phyloP scores from a whole-genome alignment of 2,113 vertebrate genomes.

The Cyanoderma ruficeps region DNA sequence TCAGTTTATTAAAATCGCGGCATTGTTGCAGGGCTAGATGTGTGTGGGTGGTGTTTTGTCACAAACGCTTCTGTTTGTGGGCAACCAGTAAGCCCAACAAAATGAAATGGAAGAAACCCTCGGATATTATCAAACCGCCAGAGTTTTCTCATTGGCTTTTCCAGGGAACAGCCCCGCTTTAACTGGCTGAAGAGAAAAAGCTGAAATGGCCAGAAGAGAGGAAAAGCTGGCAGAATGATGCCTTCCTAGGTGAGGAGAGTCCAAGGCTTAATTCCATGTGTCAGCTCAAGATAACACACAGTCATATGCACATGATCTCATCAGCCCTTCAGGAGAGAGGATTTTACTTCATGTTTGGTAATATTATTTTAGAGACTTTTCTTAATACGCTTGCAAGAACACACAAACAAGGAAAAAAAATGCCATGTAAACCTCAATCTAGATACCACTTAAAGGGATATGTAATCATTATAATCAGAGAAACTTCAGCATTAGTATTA shows the following conservation, averaged over 20 bases:
- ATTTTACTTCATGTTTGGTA: slow-evolving; percentile 33
- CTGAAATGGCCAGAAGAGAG: slow-evolving; percentile 10
- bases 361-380: slow-evolving; percentile 21
- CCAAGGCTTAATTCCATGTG: slow-evolving; percentile 63
- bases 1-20: slow-evolving; percentile 14
- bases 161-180: not conserved
- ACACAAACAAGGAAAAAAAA: slow-evolving; percentile 36
- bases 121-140: not conserved
- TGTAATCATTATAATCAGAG: slow-evolving; percentile 22
- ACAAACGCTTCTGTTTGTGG: not conserved
- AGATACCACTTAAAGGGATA: slow-evolving; percentile 10
- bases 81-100: not conserved
- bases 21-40: not conserved
- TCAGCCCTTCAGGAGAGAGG: slow-evolving; percentile 44
- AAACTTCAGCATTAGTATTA: not conserved
- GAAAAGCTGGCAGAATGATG: slow-evolving; percentile 18
- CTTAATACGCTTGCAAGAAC: slow-evolving; percentile 28
- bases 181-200: slow-evolving; percentile 38
- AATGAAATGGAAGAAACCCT: slow-evolving; percentile 16
- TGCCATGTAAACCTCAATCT: not conserved
- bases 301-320: slow-evolving; percentile 27
- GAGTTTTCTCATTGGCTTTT: not conserved
- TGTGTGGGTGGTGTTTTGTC: not conserved
- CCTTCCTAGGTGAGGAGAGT: slow-evolving; percentile 28
- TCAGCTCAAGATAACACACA: slow-evolving; percentile 51